Base-by-base conservation (phyloP, 2,797 vertebrate genomes). In the Lycodopsis pacificus region DNA sequence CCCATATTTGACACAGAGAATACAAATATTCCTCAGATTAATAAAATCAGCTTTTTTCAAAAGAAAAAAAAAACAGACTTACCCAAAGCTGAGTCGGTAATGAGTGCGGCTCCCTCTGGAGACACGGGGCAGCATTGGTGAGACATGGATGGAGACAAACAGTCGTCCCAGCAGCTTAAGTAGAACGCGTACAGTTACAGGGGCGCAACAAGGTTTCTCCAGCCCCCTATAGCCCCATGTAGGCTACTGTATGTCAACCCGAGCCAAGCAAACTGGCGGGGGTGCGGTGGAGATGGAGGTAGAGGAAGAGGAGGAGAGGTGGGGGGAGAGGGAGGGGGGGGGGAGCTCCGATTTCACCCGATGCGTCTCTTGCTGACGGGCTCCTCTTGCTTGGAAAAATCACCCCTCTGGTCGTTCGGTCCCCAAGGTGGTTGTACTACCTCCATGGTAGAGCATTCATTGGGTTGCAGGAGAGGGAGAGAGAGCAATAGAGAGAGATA, bases 331-430 rank as follows among this genome's bases (percentile, higher is more conserved):
- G n/a, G 44, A 72, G 57, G 61, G 38, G 62, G 71, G 73, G 78
- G 82, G 87, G 78, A 69, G 82, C 85, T 95, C 92, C 90, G 81
- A 89, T 94, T 91, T 95, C 94, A 95, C 85, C 93, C 94, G 89
- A 93, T 86, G 93, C 91, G 93, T 92, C 90, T 93, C 90, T 92
- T 89, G 89, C 89, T 89, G 89, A 93, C 89, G 80, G 91, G 89
- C 87, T 94, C 90, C 90, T 89, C 92, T 93, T 94, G 92, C 91
- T 93, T 92, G 86, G 89, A 92, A 89, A 92, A 91, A 91, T 89
- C 88, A 80, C 89, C 91, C 90, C 84, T 90, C 81, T 87, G 93
- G 65, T 93, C 84, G 81, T 66, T 92, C 46, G 88, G 93, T 91
- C 89, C 93, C 94, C 93, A 92, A 82, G 86, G 89, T 84, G 90